Conservation (phyloP, 1,140 invertebrate genomes). For the Drosophila arizonae region DNA sequence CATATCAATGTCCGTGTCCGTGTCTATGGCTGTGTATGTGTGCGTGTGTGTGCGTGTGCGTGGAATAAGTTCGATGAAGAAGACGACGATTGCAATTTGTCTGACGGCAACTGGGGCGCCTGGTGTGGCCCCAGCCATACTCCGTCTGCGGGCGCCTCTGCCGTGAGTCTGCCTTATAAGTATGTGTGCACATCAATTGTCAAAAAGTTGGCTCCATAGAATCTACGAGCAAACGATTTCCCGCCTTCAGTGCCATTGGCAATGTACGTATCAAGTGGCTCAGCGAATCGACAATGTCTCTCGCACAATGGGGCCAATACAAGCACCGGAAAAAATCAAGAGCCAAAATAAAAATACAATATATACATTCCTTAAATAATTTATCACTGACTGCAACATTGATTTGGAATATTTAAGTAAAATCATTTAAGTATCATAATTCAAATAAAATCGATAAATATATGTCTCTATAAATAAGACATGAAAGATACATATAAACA, state of each 20-base stretch:
- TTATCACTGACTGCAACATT: no score
- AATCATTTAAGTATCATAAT: no score
- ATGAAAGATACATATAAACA: no score
- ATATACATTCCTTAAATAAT: no score
- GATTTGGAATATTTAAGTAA: no score
- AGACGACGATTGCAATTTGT: slow-evolving; percentile 67
- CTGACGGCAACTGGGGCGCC: slow-evolving; percentile 42
- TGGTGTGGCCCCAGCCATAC: slow-evolving; percentile 17
- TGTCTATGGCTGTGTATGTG: slow-evolving; percentile 48
- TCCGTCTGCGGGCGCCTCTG: slow-evolving; percentile 46
- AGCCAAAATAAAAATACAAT: not conserved
- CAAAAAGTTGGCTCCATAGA: slow-evolving; percentile 61
- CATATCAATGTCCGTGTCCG: slow-evolving; percentile 54
- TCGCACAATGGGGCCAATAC: slow-evolving; percentile 2
- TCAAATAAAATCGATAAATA: no score
- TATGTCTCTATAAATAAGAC: no score
- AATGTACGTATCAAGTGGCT: slow-evolving; percentile 46
- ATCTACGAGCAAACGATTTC: slow-evolving; percentile 52
- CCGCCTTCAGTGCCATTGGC: slow-evolving; percentile 55
- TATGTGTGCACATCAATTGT: slow-evolving; percentile 77
- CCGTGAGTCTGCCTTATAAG: slow-evolving; percentile 49
- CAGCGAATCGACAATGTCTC: slow-evolving; percentile 18
- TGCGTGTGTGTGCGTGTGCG: slow-evolving; percentile 34
- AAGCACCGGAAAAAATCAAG: not conserved
- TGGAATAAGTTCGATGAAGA: slow-evolving; percentile 17